Evolutionary conservation across 2,113 vertebrate genomes (phyloP), one percentile per base, ranked within the genome.

Genomic region (Menidia beryllina): DNA sequence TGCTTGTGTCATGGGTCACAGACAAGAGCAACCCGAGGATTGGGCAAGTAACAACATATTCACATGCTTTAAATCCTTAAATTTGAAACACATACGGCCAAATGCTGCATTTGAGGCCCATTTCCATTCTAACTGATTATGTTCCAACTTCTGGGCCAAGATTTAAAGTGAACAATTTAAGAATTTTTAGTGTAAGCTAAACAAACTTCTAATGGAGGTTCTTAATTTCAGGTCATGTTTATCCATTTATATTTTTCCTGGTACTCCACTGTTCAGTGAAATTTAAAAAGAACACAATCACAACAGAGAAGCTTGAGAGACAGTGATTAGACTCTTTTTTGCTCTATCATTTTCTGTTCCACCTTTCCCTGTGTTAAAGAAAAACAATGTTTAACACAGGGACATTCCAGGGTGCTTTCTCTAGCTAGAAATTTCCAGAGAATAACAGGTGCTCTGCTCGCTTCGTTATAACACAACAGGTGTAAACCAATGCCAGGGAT

Each of bases 391-490:
- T 34, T 15, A 25, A 1, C 15, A 19, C 26, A 12, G 11, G 65
- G 49, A n/a, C 2, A 54, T 43, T 30, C 58, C 48, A 11, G 2
- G 47, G 55, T 36, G 24, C 0, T 43, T 76, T 38, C 41, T 49
- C n/a, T 1, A 11, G 19, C 27, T 24, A 47, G 52, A 76, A 20
- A 70, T 50, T 7, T 49, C 58, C 64, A 59, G 10, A 17, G 6
- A 43, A 64, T 21, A 61, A 30, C 68, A 76, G 59, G 50, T 75
- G 67, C 27, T 48, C n/a, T 2, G 21, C 11, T 11, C 39, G 62
- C 24, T 62, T 72, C 2, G 30, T 65, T 72, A 79, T 63, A 69
- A 63, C 66, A 87, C 87, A 89, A 89, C 88, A 89, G 90, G 90
- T 89, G 88, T 62, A 60, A 25, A 24, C 26, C 11, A 8, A 26